Evolutionary conservation across 2,888 invertebrate genomes (phyloP).

Genomic region (Mesochorus sp.): DNA sequence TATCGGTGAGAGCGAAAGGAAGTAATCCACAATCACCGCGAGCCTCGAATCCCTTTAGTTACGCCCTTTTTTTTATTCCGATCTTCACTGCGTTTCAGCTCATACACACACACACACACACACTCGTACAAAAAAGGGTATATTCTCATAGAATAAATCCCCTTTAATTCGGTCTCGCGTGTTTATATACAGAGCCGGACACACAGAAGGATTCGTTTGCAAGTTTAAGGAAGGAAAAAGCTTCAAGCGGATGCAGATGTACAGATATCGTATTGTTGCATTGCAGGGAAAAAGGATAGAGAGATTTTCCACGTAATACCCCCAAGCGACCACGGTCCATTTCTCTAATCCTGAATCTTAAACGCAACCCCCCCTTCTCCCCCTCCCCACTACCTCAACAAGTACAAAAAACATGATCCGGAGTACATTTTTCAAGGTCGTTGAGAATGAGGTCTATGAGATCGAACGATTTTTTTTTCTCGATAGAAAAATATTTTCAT

Average conservation of each 20-base stretch:
- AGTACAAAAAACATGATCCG: too few relatives aligned
- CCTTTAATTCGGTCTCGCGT: constrained; percentile 22
- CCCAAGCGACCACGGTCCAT: neutral
- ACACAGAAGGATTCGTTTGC: neutral
- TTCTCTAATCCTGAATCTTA: constrained; percentile 31
- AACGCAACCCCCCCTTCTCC: too few relatives aligned
- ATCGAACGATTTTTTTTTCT: too few relatives aligned
- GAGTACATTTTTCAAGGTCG: too few relatives aligned
- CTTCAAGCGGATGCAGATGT: constrained; percentile 2
- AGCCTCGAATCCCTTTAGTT: neutral
- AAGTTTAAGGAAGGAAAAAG: constrained; percentile 29
- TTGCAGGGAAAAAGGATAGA: neutral
- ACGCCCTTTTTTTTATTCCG: neutral
- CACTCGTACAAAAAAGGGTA: neutral
- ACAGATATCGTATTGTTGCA: neutral
- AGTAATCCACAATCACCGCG: neutral
- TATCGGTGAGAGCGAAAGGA: neutral
- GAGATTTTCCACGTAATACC: neutral
- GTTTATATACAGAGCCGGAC: neutral
- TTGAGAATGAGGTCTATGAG: too few relatives aligned
- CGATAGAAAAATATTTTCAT: too few relatives aligned
- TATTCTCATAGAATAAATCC: constrained; percentile 22
- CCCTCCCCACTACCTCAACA: neutral
- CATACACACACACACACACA: neutral
- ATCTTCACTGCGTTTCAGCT: neutral